Percentiles rank a stretch among this genome's conserved stretches.
Evolutionary conservation across 2,797 vertebrate genomes (phyloP).

Genomic region (Tiaroga cobitis): DNA sequence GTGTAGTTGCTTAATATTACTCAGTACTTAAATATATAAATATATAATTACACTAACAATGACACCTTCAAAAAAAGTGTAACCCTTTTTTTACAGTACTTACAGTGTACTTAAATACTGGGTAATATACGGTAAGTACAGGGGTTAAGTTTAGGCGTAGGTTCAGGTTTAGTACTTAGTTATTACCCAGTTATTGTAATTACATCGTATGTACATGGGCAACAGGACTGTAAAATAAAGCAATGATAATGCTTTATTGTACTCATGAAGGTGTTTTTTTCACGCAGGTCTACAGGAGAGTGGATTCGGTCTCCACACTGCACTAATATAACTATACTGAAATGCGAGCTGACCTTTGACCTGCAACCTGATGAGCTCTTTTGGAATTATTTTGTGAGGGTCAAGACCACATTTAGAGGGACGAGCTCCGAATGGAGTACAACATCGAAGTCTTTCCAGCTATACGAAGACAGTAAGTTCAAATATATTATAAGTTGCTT

Average conservation of each 20-base stretch:
- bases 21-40: no score
- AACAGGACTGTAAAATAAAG: no score
- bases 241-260: background rate
- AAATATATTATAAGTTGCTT: background rate
- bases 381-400: slow-evolving; percentile 51
- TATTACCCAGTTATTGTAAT: no score
- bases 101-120: no score
- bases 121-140: no score
- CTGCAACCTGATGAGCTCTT: background rate
- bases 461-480: slow-evolving; percentile 58
- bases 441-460: slow-evolving; percentile 45
- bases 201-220: no score
- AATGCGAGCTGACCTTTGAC: slow-evolving; percentile 48
- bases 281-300: background rate
- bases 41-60: no score
- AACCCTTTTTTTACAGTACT: no score
- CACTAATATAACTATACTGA: slow-evolving; percentile 11
- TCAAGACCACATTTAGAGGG: slow-evolving; percentile 32
- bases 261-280: background rate
- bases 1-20: no score
- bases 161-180: no score
- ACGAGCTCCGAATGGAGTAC: slow-evolving; percentile 31
- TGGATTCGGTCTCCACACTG: slow-evolving; percentile 47
- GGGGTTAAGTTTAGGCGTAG: no score
- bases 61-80: no score